A percentile compares a stretch with the other conserved stretches of the same genome.
Conservation (phyloP, 2,888 invertebrate species). For the Dichetophora obliterata region DNA sequence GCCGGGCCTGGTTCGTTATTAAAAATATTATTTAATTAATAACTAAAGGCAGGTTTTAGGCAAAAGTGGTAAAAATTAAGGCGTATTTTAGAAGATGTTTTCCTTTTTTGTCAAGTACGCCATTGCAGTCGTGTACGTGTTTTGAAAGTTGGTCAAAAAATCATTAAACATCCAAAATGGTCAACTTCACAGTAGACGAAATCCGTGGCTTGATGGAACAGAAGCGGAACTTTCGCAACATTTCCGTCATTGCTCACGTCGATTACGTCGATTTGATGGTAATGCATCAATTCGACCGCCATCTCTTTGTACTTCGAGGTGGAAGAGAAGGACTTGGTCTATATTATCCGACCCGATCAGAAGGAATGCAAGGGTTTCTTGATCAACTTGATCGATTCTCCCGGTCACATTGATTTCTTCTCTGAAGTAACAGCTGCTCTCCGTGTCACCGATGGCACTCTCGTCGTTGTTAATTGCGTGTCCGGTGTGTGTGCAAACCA, state of each 20-base stretch:
- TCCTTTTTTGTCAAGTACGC: constrained; percentile 87
- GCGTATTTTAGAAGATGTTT: too few relatives aligned
- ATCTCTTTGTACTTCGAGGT: constrained; percentile 99
- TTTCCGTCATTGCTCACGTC: constrained; percentile 99
- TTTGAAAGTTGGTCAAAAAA: constrained; percentile 77
- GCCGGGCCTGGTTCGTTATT: too few relatives aligned
- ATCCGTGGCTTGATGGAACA: constrained; percentile 99
- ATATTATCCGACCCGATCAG: constrained; percentile 92
- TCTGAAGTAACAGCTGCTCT: constrained; percentile 99
- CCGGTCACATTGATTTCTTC: constrained; percentile 99
- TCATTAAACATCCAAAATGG: constrained; percentile 80
- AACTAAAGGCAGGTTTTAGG: too few relatives aligned
- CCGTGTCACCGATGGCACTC: constrained; percentile 99
- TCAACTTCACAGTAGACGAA: constrained; percentile 99
- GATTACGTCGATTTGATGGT: constrained; percentile 99
- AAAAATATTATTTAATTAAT: too few relatives aligned
- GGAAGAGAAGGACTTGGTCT: constrained; percentile 91
- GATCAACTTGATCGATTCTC: constrained; percentile 99
- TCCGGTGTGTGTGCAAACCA: constrained; percentile 99
- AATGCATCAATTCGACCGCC: constrained; percentile 99
- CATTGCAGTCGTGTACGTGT: constrained; percentile 88
- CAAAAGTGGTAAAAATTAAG: too few relatives aligned
- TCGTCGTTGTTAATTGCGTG: constrained; percentile 99
- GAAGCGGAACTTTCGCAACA: constrained; percentile 99
- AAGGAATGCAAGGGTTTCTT: constrained; percentile 95